Base-by-base conservation (phyloP, 2,797 vertebrate species). In the Coranthus polyacanthus region DNA sequence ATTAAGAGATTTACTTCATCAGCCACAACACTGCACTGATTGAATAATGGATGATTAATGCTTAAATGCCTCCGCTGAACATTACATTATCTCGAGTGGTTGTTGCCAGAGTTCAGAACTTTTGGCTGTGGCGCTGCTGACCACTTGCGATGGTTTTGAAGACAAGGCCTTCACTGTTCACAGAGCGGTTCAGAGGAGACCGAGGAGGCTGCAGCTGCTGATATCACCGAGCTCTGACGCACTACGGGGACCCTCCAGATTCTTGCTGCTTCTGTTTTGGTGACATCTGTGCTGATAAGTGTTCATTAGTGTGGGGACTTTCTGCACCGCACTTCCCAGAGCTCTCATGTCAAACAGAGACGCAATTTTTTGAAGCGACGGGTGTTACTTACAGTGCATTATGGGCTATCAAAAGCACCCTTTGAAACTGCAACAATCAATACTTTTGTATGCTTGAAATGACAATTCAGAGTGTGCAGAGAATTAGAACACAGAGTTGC, bases 81-180 rank as follows among this genome's bases (percentile, higher is more conserved):
- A 52, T 69, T 77, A 66, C 67, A 70, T 34, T 59, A 49, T 36
- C 57, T 51, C 9, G 1, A 59, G 13, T 2, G 59, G 43, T 43
- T 38, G 68, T 11, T 68, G 66, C 70, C 73, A 82, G 72, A 70
- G 79, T 74, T 81, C 43, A 75, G 61, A 77, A 56, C 44, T 49
- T 38, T 70, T 76, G 52, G 61, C 71, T 63, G 54, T 2, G 4
- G 38, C 9, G 56, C 56, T 42, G 60, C 45, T 68, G 77, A 74
- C 76, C 78, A 63, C 73, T 82, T 80, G 75, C 68, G 72, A 72
- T 63, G 49, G 38, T 68, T 82, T 47, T 5, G 39, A 5, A 71
- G 64, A 89, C 87, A 83, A 88, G 76, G 83, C 84, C 13, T 41
- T 45, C 59, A 37, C 56, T 87, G 83, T 90, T 82, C 24, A 1